These are phyloP conservation scores for Drosophila niveifrons DNA, from an alignment of 2,888 invertebrate genomes.

Conservation along the genomic window DNA sequence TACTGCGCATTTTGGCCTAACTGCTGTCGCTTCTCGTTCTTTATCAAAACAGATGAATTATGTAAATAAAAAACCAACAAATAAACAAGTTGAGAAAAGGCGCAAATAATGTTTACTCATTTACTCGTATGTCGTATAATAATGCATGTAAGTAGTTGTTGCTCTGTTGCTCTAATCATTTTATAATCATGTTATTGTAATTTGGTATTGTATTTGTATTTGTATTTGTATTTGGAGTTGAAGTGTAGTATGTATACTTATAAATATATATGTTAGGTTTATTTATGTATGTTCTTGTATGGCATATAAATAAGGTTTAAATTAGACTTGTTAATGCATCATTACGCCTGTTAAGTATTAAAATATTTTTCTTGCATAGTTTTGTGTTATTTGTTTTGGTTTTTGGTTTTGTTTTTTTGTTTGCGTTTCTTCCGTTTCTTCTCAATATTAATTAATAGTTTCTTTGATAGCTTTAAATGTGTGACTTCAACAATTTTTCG, in stretches of 20 bases:
- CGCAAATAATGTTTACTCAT: conserved; percentile 52
- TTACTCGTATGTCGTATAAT: conserved; percentile 21
- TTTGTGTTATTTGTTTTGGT: conserved; percentile 55
- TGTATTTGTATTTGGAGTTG: conserved; percentile 9
- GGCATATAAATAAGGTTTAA: conserved; percentile 62
- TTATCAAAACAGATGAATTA: conserved; percentile 10
- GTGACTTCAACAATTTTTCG: conserved; percentile 69
- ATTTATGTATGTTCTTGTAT: conserved; percentile 69
- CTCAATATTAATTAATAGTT: conserved; percentile 65
- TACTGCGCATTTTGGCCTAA: conserved; percentile 51
- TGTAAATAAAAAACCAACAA: conserved; percentile 10
- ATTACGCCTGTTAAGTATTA: conserved; percentile 67
- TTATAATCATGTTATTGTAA: conserved; percentile 44
- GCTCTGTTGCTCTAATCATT: conserved; percentile 47
- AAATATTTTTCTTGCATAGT: conserved; percentile 74
- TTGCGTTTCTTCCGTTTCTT: conserved; percentile 36
- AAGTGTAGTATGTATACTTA: conserved; percentile 61
- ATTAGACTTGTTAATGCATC: conserved; percentile 54
- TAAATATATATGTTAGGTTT: conserved; percentile 70
- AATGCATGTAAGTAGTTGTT: conserved; percentile 52
- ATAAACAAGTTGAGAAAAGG: conserved; percentile 51
- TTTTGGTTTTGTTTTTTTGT: conserved; percentile 60
- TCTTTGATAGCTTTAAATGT: conserved; percentile 74
- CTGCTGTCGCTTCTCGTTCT: conserved; percentile 38
- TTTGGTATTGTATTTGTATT: conserved; percentile 19